These are phyloP conservation scores for Tiliacea citrago DNA, from an alignment of 2,888 invertebrate species.

Conservation along the genomic window DNA sequence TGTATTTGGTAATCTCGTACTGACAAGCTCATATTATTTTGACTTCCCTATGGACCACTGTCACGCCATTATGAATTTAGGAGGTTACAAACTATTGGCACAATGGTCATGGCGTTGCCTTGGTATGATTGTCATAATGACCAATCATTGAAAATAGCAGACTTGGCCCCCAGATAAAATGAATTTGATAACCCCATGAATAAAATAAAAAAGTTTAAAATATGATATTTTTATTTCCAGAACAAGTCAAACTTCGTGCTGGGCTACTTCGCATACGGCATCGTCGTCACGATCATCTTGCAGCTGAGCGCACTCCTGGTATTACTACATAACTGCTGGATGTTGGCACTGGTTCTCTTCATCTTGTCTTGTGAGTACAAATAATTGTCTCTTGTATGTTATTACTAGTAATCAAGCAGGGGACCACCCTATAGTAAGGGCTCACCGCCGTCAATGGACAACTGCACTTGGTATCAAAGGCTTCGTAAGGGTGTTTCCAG, in stretches of 20 bases:
- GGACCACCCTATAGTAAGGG: not conserved
- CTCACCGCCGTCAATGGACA: not conserved
- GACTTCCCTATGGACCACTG: too few relatives aligned
- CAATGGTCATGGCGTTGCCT: too few relatives aligned
- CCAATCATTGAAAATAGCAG: too few relatives aligned
- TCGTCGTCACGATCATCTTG: slow-evolving; percentile 66
- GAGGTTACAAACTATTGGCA: too few relatives aligned
- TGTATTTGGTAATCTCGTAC: too few relatives aligned
- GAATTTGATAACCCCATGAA: not conserved
- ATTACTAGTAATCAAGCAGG: not conserved
- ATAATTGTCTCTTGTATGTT: not conserved
- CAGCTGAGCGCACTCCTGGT: slow-evolving; percentile 67
- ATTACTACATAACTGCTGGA: slow-evolving; percentile 66
- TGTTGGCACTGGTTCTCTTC: slow-evolving; percentile 48
- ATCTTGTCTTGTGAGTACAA: slow-evolving; percentile 66
- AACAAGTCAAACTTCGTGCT: slow-evolving; percentile 66
- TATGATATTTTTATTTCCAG: slow-evolving; percentile 63
- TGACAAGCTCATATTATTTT: too few relatives aligned
- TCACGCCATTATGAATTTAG: too few relatives aligned
- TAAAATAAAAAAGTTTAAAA: not conserved
- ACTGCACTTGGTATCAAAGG: not conserved
- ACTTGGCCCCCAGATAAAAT: too few relatives aligned
- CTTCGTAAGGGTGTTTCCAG: not conserved
- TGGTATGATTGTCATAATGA: too few relatives aligned
- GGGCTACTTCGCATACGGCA: slow-evolving; percentile 69